Base-by-base conservation (phyloP, 1,140 invertebrate species). In the Brachionus koreanus region DNA sequence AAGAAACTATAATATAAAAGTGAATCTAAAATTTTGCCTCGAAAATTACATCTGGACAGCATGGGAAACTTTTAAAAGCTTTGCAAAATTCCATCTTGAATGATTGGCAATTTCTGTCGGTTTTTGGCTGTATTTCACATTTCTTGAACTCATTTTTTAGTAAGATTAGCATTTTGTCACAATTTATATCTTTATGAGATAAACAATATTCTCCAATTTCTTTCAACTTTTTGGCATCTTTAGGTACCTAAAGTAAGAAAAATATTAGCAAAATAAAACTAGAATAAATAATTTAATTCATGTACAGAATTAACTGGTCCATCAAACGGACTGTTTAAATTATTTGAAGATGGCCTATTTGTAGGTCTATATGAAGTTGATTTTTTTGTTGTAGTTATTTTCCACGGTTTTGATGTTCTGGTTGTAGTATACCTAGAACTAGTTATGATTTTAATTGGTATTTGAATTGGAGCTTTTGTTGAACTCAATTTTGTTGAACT, bases 181-280 rank as follows among this genome's bases (percentile, higher is more conserved):
- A 79, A 37, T 79, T 79, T 16, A 23, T 16, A 37, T 79, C 49
- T 37, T 23, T 57, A 1, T 57, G 12, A 3, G 9, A n/a, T 16
- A 79, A 42, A 43, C 76, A 79, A 79, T 79, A 79, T 33, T 79
- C 57, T n/a, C 76, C 76, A 12, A 79, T 79, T 43, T 79, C 13
- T 57, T 35, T 79, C 9, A 79, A 52, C 13, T 79, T 79, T 19
- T 79, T 42, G 10, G 76, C 49, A 42, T 61, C 49, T 42, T 37
- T 61, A 1, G 76, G 76, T 3, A 79, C 57, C 76, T 77, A 52
- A 33, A 65, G 13, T 39, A 7, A 69, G n/a, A 69, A 42, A 57
- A 57, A 57, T 19, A 69, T 69, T 69, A 25, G 12, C 23, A 25
- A 57, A 23, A 4, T 1, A 9, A 12, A 9, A 29, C 6, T 10